Evolutionary conservation across 2,888 invertebrate species (phyloP).

Genomic region (Gymnoscelis rufifasciata): DNA sequence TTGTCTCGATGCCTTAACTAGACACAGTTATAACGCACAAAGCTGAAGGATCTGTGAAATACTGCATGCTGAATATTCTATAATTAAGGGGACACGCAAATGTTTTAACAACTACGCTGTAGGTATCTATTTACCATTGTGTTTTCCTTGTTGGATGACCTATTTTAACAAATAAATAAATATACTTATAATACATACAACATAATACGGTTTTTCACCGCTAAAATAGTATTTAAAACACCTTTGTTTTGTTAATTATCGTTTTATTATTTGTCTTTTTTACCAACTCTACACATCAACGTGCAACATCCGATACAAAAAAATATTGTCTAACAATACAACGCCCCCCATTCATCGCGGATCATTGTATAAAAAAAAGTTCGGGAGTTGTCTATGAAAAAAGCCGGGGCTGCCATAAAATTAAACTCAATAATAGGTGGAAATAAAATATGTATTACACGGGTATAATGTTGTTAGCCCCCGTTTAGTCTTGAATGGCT

Average conservation of each 20-base stretch:
- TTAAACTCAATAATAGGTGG: conserved; percentile 71
- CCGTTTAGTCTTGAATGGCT: conserved; percentile 62
- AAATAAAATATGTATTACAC: conserved; percentile 78
- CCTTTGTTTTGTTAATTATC: background rate
- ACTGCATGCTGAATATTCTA: no score
- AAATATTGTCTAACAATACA: conserved; percentile 74
- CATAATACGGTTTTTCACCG: no score
- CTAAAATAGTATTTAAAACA: background rate
- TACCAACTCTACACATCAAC: conserved; percentile 42
- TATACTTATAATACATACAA: no score
- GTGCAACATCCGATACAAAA: conserved; percentile 45
- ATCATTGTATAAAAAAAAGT: conserved; percentile 45
- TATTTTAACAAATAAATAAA: no score
- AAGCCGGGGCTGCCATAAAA: conserved; percentile 68
- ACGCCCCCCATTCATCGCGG: conserved; percentile 68
- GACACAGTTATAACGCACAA: background rate
- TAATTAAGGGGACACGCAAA: no score
- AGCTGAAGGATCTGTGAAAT: no score
- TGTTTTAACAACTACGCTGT: no score
- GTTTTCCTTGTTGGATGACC: no score
- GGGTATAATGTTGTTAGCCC: conserved; percentile 77
- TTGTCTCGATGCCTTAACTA: background rate
- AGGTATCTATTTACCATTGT: no score
- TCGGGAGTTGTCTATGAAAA: conserved; percentile 50
- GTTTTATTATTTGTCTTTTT: conserved; percentile 7